These are phyloP conservation scores for Acipenser transmontanus DNA, from an alignment of 2,797 vertebrate genomes.

Conservation along the genomic window DNA sequence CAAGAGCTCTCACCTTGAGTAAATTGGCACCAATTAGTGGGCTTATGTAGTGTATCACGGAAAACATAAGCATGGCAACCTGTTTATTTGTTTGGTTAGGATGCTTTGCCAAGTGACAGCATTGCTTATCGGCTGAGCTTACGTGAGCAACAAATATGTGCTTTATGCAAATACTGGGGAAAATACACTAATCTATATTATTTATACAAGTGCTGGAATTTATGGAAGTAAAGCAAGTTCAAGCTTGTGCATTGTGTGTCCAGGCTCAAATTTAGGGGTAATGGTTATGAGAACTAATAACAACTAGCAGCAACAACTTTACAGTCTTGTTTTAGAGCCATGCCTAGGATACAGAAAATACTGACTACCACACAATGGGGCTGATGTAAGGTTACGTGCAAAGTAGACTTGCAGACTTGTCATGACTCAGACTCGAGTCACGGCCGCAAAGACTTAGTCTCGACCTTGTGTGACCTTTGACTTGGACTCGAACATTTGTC, in stretches of 20 bases:
- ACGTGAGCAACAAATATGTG: constrained; percentile 13
- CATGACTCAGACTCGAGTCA: too few relatives aligned
- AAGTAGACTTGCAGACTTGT: too few relatives aligned
- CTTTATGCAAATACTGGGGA: not conserved
- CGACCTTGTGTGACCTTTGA: too few relatives aligned
- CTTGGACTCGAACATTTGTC: too few relatives aligned
- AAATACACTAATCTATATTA: constrained; percentile 5
- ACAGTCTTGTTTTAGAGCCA: not conserved
- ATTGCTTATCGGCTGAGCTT: not conserved
- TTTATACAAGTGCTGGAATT: constrained; percentile 8
- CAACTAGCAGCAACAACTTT: not conserved
- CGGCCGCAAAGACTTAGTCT: too few relatives aligned
- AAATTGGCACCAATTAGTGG: not conserved
- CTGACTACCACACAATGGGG: too few relatives aligned
- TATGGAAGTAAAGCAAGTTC: constrained; percentile 10
- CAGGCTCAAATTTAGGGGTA: not conserved
- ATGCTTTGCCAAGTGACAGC: not conserved
- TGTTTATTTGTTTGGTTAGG: constrained; percentile 20
- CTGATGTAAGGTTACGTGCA: too few relatives aligned
- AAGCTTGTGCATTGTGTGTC: not conserved
- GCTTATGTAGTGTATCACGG: constrained; percentile 4
- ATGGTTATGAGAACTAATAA: not conserved
- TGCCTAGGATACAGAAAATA: not conserved
- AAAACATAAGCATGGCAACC: constrained; percentile 18
- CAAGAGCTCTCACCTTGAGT: not conserved